phyloP scores from a whole-genome alignment of 1,140 invertebrate species.

The Zophobas atratus region DNA sequence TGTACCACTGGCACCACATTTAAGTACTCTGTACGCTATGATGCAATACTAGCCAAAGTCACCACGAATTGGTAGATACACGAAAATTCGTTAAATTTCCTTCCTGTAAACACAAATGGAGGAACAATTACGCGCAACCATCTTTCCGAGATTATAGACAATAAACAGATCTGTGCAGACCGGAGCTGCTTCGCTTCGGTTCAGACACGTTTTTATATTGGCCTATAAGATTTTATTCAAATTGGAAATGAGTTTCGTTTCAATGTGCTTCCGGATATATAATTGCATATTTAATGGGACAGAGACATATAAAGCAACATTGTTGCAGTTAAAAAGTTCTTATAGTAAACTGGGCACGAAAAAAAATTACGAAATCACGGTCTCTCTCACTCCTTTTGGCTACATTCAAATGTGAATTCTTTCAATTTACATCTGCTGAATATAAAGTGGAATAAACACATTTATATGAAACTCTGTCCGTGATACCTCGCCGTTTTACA shows the following conservation, averaged over 20 bases:
- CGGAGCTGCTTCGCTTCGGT: constrained; percentile 21
- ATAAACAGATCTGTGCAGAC: constrained; percentile 27
- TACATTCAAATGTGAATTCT: constrained; percentile 47
- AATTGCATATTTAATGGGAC: constrained; percentile 48
- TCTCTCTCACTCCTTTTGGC: constrained; percentile 36
- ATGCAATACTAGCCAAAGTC: too few species aligned
- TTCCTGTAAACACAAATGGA: background rate
- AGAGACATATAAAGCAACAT: constrained; percentile 43
- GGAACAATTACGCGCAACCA: constrained; percentile 29
- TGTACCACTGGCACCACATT: too few species aligned
- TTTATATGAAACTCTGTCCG: constrained; percentile 42
- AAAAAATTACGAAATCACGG: constrained; percentile 34
- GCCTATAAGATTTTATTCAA: constrained; percentile 46
- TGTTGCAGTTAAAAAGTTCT: constrained; percentile 38
- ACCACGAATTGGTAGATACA: too few species aligned
- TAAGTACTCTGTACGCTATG: too few species aligned
- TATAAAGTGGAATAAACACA: constrained; percentile 49
- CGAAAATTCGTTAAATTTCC: too few species aligned
- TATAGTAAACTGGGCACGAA: constrained; percentile 24
- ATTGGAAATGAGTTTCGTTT: constrained; percentile 41
- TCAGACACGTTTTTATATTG: constrained; percentile 46
- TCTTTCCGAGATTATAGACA: constrained; percentile 29
- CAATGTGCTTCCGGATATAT: constrained; percentile 45
- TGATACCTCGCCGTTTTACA: constrained; percentile 45
- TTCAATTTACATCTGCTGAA: constrained; percentile 49